Evolutionary conservation across 1,140 invertebrate genomes (phyloP).

Genomic region (Drosophila serrata): DNA sequence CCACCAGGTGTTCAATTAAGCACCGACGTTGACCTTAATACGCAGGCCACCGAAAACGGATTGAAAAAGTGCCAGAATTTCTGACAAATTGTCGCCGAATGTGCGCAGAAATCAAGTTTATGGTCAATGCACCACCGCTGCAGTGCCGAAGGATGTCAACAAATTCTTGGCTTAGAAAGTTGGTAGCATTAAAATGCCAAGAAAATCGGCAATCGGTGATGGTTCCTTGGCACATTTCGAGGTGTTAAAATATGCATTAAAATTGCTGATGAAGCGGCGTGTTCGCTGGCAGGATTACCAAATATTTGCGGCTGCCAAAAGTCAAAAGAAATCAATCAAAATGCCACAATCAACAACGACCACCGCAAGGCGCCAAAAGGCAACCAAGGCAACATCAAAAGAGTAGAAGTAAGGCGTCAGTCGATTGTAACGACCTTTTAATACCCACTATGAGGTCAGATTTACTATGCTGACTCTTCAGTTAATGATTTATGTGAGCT

Average conservation of each 20-base stretch:
- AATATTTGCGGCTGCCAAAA: slow-evolving; percentile 81
- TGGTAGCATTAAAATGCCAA: slow-evolving; percentile 74
- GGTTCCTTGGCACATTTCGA: slow-evolving; percentile 58
- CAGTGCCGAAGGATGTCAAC: slow-evolving; percentile 56
- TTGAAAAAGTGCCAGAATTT: slow-evolving; percentile 77
- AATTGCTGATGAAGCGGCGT: slow-evolving; percentile 78
- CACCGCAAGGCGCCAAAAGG: slow-evolving; percentile 52
- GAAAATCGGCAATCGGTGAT: slow-evolving; percentile 46
- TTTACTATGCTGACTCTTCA: background rate
- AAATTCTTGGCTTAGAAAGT: slow-evolving; percentile 65
- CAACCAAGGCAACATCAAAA: slow-evolving; percentile 15
- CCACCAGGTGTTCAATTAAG: slow-evolving; percentile 83
- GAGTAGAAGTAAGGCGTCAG: background rate
- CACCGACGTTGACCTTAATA: slow-evolving; percentile 81
- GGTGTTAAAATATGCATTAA: slow-evolving; percentile 83
- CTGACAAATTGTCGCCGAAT: slow-evolving; percentile 79
- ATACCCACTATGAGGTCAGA: background rate
- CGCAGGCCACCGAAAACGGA: slow-evolving; percentile 54
- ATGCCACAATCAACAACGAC: slow-evolving; percentile 81
- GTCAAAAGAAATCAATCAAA: slow-evolving; percentile 84
- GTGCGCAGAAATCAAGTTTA: slow-evolving; percentile 81
- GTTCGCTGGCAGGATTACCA: slow-evolving; percentile 76
- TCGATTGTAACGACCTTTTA: background rate
- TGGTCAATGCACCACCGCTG: slow-evolving; percentile 64
- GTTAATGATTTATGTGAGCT: fast-evolving